Base-by-base conservation (phyloP, 2,888 invertebrate genomes). In the Drosophila neoperkinsi region DNA sequence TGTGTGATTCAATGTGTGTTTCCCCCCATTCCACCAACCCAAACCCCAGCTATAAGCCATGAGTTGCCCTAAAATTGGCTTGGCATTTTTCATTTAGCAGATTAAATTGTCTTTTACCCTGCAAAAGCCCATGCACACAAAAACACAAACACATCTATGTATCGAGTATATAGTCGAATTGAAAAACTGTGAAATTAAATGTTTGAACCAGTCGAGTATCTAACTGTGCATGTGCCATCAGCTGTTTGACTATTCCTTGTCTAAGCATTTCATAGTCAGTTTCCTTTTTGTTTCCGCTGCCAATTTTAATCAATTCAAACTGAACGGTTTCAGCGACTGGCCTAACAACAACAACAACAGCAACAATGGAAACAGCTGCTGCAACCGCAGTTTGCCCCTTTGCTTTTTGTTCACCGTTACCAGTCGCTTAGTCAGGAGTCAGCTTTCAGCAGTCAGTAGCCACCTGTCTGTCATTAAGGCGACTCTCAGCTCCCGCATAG, bases 291-390 rank as follows among this genome's bases (percentile, higher is more conserved):
- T 60, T 63, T 70, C 51, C 56, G 67, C 66, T 83, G 83, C 70
- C 83, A 73, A 75, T 81, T 90, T 81, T 71, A 85, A 86, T 88
- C 85, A 81, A 90, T 77, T 82, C 83, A 71, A 82, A 69, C 73
- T 70, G 77, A 71, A 50, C 74, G 41, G 16, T 25, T 58, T 56
- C 76, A 57, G 25, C 68, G 66, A 31, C 56, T 36, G 10, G 36
- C 62, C 57, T 30, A 64, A 38, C 43, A 30, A 38, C 52, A 57
- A 31, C 30, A 65, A n/a, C 41, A 46, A 25, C 13, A 25, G 13
- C 18, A 38, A 31, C 36, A 41, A 31, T 56, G 28, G 41, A 6
- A 57, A 43, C 57, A 33, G 28, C 68, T 51, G 50, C 30, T 31
- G 34, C 41, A 51, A 38, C 43, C 61, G 34, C 56, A 46, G 46